Evolutionary conservation across 2,113 vertebrate species (phyloP).

Genomic region (Petrocephalus microphthalmus): DNA sequence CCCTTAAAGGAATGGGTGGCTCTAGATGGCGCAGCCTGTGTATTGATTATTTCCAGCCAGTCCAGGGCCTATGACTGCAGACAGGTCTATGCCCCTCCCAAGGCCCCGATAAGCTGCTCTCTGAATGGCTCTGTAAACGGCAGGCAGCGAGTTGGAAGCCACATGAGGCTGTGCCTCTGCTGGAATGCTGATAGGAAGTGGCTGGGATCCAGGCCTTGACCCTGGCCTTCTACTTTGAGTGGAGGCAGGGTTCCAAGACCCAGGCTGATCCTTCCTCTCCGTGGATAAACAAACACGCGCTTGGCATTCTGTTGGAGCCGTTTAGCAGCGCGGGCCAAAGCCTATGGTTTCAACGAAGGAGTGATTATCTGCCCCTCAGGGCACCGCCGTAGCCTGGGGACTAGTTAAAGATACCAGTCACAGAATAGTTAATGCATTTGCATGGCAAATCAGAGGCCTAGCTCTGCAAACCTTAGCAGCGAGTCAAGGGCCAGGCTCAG

Average conservation of each 20-base stretch:
- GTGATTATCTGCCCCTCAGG: not conserved
- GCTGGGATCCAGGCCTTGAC: conserved; percentile 23
- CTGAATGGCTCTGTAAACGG: conserved; percentile 32
- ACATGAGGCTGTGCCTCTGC: not conserved
- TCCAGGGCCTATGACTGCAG: conserved; percentile 44
- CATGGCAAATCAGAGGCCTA: not conserved
- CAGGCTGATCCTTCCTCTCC: conserved; percentile 5
- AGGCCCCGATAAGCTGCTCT: conserved; percentile 39
- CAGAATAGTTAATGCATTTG: not conserved
- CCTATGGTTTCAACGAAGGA: not conserved
- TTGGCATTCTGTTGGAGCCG: conserved; percentile 23
- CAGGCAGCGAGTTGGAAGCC: not conserved
- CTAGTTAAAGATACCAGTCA: not conserved
- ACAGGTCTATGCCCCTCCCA: conserved; percentile 37
- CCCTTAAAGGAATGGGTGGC: not conserved
- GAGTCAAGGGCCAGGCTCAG: not conserved
- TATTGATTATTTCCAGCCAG: not conserved
- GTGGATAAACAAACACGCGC: conserved; percentile 25
- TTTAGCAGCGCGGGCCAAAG: not conserved
- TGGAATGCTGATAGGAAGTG: conserved; percentile 21
- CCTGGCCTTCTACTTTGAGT: conserved; percentile 17
- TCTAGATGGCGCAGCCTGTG: not conserved
- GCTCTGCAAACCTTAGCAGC: not conserved
- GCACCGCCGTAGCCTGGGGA: not conserved
- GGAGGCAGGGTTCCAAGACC: conserved; percentile 20